These are phyloP conservation scores for Pristionchus entomophagus DNA, from an alignment of 2,888 invertebrate genomes.

Conservation along the genomic window DNA sequence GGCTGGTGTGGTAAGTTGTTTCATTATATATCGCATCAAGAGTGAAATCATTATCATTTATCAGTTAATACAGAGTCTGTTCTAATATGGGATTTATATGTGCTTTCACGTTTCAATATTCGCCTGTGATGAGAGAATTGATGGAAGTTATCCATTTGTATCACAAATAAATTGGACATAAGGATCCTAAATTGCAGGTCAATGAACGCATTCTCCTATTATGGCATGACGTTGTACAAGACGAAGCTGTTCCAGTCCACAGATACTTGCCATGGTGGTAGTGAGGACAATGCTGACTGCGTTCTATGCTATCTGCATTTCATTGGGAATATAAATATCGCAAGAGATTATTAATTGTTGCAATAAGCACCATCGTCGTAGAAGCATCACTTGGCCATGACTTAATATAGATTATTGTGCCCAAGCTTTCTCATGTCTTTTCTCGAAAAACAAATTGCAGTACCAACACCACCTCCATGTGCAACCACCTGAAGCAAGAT, in stretches of 20 bases:
- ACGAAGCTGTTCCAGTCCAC: conserved; percentile 86
- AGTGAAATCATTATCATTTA: too few relatives aligned
- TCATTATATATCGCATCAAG: too few relatives aligned
- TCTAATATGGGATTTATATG: too few relatives aligned
- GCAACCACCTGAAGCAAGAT: conserved; percentile 69
- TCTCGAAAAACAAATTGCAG: not conserved
- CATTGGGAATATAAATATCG: too few relatives aligned
- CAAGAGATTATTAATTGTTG: too few relatives aligned
- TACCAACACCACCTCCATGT: not conserved
- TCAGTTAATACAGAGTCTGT: too few relatives aligned
- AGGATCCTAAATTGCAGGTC: not conserved
- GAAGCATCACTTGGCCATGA: too few relatives aligned
- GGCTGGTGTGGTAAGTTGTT: conserved; percentile 89
- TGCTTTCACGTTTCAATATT: too few relatives aligned
- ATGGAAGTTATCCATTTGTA: not conserved
- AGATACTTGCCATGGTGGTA: conserved; percentile 36
- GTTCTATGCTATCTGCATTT: too few relatives aligned
- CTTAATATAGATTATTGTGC: too few relatives aligned
- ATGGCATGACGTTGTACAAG: conserved; percentile 92
- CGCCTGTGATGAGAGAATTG: not conserved
- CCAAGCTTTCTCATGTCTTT: too few relatives aligned
- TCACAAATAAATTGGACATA: not conserved
- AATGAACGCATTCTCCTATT: conserved; percentile 90
- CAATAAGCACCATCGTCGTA: too few relatives aligned
- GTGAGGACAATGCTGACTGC: not conserved